Base-by-base conservation (phyloP, 2,113 vertebrate species). In the Psilopogon haemacephalus region DNA sequence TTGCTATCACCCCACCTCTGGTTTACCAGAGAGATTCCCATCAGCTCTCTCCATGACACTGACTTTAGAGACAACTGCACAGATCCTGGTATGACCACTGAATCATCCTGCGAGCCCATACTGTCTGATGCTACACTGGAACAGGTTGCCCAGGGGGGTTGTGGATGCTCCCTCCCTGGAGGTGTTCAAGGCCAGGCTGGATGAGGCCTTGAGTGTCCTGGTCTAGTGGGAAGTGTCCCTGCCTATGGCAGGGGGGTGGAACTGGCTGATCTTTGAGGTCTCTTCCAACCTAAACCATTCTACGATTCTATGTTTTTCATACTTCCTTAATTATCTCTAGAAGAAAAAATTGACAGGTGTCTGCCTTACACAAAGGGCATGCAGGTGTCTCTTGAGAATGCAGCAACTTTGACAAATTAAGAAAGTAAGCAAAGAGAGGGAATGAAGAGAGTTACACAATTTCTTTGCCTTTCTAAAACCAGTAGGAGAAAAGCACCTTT, bases 21-120 rank as follows among this genome's bases (percentile, higher is more conserved):
- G 32, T 79, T 79, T 72, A 54, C 10, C 20, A 32, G 59, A 60
- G 44, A 52, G 21, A 10, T 24, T 28, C 30, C 42, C 63, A 26
- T 15, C 55, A 85, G 4, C 46, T 38, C 28, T 42, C 11, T 65
- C 19, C 8, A 6, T 42, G 23, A 12, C 30, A 21, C 19, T 48
- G 56, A 12, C 37, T 68, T 81, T 50, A 33, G 40, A 92, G 44
- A 8, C 21, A 72, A 5, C 7, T 3, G 2, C 35, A 72, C 2
- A 2, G 42, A 19, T 11, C 14, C 19, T 32, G 19, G 11, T 74
- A 64, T 1, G 0, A 59, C 35, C 62, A 24, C 18, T 9, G 2
- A 30, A 75, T 2, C 14, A 23, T 37, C 13, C 32, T 13, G 0
- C 0, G 0, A 26, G 18, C 9, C 40, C 2, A 1, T 17, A 12